A percentile compares a stretch with the other conserved stretches of the same genome.
Evolutionary conservation across 2,888 invertebrate species (phyloP).

Genomic region (Chaitophorus viminalis): DNA sequence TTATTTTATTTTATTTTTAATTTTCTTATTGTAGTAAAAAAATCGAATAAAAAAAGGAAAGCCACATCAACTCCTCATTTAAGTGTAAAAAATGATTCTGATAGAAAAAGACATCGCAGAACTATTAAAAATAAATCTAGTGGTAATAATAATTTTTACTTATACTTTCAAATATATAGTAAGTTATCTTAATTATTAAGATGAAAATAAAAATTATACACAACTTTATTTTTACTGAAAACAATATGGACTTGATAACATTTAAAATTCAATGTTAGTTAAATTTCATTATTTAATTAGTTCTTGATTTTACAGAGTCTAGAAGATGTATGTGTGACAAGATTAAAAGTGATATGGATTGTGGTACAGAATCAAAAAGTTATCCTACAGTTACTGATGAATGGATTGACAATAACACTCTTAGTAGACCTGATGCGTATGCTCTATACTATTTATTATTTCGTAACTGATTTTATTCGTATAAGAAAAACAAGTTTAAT

Average conservation of each 20-base stretch:
- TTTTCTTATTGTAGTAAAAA: conserved; percentile 36
- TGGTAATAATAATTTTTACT: conserved; percentile 15
- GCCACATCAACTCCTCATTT: conserved; percentile 58
- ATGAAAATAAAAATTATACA: not conserved
- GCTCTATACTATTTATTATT: not conserved
- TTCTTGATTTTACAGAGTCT: conserved; percentile 35
- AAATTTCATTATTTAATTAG: not conserved
- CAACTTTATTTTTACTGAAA: not conserved
- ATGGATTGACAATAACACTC: conserved; percentile 57
- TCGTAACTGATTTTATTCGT: too few relatives aligned
- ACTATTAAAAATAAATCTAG: conserved; percentile 57
- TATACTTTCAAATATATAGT: not conserved
- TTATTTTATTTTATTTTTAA: not conserved
- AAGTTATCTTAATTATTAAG: not conserved
- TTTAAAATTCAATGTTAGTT: not conserved
- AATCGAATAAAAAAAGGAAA: conserved; percentile 59
- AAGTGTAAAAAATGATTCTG: conserved; percentile 58
- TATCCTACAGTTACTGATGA: conserved; percentile 61
- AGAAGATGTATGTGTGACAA: conserved; percentile 54
- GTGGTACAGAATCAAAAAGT: conserved; percentile 59
- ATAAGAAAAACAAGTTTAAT: not conserved
- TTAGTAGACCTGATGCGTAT: conserved; percentile 61
- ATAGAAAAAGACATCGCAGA: conserved; percentile 56
- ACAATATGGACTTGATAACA: too few relatives aligned
- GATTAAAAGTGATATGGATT: conserved; percentile 59